A percentile compares a stretch with the other conserved stretches of the same genome.
phyloP scores from a whole-genome alignment of 1,140 invertebrate species.

The Ctenoplectra terminalis region DNA sequence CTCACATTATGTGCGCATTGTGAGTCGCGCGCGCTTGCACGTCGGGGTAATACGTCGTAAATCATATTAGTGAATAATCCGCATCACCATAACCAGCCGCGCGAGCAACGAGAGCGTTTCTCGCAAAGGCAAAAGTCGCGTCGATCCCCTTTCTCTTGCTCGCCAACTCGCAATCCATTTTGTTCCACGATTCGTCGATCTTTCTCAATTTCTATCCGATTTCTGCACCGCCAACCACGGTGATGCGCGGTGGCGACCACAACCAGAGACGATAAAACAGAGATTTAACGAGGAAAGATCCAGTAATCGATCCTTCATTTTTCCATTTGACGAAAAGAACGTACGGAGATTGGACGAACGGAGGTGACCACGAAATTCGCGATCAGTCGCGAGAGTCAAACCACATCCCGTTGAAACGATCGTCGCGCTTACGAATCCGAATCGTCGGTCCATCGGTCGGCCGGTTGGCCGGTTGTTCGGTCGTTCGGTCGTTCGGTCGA shows the following conservation, averaged over 20 bases:
- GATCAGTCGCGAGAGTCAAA: not conserved
- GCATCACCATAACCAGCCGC: slow-evolving; percentile 79
- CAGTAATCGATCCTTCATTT: not conserved
- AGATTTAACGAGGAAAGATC: not conserved
- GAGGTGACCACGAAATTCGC: not conserved
- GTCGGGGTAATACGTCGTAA: slow-evolving; percentile 81
- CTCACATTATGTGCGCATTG: slow-evolving; percentile 83
- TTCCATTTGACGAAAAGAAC: too few species aligned
- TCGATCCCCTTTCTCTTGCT: slow-evolving; percentile 17
- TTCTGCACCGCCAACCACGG: not conserved
- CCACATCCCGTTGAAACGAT: not conserved
- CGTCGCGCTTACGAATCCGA: not conserved
- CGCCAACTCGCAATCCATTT: not conserved
- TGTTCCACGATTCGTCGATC: not conserved
- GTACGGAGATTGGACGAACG: not conserved
- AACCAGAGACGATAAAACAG: too few species aligned
- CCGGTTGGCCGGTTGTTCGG: not conserved
- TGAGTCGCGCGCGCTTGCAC: slow-evolving; percentile 76
- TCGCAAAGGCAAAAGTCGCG: slow-evolving; percentile 67
- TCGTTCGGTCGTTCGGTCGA: slow-evolving; percentile 12
- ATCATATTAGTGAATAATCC: slow-evolving; percentile 84
- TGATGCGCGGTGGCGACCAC: too few species aligned
- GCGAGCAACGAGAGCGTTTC: slow-evolving; percentile 67
- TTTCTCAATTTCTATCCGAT: not conserved
- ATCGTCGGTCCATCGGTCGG: not conserved